A percentile compares a stretch with the other conserved stretches of the same genome.
Evolutionary conservation across 1,140 invertebrate species (phyloP).

Genomic region (Pissodes strobi): DNA sequence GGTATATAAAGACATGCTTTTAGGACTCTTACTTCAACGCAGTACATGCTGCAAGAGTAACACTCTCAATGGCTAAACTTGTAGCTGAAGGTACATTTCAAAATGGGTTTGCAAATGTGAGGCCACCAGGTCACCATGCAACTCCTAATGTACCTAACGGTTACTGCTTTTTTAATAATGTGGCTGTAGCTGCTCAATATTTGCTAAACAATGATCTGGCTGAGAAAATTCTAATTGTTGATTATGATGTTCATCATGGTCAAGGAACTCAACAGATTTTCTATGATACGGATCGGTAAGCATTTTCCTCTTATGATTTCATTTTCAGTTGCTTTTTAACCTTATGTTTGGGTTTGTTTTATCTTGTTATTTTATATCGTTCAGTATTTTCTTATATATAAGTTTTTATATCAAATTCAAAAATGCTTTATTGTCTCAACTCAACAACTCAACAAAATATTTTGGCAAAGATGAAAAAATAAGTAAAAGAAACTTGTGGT

Average conservation of each 20-base stretch:
- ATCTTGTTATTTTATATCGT: too few relatives aligned
- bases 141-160: constrained; percentile 87
- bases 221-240: constrained; percentile 85
- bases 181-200: constrained; percentile 86
- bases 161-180: constrained; percentile 98
- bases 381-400: too few relatives aligned
- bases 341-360: not conserved
- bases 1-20: too few relatives aligned
- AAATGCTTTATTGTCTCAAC: too few relatives aligned
- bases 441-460: too few relatives aligned
- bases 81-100: constrained; percentile 71
- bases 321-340: constrained; percentile 5
- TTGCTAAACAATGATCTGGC: constrained; percentile 67
- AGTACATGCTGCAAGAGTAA: constrained; percentile 76
- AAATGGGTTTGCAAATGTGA: constrained; percentile 83
- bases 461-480: too few relatives aligned
- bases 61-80: constrained; percentile 77
- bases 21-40: constrained; percentile 81
- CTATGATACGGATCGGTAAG: constrained; percentile 86
- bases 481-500: too few relatives aligned
- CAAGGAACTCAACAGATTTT: constrained; percentile 95
- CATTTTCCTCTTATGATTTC: constrained; percentile 1
- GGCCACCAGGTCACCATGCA: constrained; percentile 97
- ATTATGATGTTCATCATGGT: constrained; percentile 97
- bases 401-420: too few relatives aligned